Conservation (phyloP, 1,140 invertebrate genomes). For the Ostrea denselamellosa region DNA sequence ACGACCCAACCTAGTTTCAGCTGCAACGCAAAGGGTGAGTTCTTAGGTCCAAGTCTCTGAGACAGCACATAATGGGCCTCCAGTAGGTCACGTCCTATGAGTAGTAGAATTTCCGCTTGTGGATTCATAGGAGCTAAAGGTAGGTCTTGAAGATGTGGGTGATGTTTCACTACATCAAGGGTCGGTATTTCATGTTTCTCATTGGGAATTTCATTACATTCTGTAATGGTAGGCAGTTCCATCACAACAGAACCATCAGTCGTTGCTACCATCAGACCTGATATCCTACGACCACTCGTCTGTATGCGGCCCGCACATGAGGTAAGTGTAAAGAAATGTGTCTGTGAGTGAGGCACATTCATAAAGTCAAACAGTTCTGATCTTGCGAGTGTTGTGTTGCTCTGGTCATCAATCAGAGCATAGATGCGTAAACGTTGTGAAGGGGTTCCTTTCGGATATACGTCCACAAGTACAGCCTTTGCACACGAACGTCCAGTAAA, state of each 20-base stretch:
- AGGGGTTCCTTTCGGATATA: too few species aligned
- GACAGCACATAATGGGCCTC: conserved; percentile 48
- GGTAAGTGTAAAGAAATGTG: conserved; percentile 8
- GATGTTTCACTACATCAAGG: conserved; percentile 13
- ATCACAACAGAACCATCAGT: neutral
- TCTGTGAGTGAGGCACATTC: neutral
- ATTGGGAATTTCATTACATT: conserved; percentile 37
- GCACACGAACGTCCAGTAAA: too few species aligned
- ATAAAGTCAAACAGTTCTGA: conserved; percentile 47
- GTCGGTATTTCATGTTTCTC: too few species aligned
- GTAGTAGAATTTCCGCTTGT: neutral
- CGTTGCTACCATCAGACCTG: neutral
- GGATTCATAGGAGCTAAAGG: neutral
- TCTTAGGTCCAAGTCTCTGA: conserved; percentile 42
- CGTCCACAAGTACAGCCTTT: too few species aligned
- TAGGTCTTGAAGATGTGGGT: neutral
- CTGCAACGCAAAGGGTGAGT: conserved; percentile 35
- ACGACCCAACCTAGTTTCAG: conserved; percentile 54
- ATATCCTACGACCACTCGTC: neutral
- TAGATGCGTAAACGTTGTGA: conserved; percentile 43
- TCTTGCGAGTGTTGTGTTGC: conserved; percentile 46
- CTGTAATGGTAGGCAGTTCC: neutral
- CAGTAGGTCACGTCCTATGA: conserved; percentile 47
- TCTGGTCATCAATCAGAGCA: conserved; percentile 58
- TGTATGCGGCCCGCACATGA: neutral